Evolutionary conservation across 2,888 invertebrate genomes (phyloP).

Genomic region (Sphinx pinastri): DNA sequence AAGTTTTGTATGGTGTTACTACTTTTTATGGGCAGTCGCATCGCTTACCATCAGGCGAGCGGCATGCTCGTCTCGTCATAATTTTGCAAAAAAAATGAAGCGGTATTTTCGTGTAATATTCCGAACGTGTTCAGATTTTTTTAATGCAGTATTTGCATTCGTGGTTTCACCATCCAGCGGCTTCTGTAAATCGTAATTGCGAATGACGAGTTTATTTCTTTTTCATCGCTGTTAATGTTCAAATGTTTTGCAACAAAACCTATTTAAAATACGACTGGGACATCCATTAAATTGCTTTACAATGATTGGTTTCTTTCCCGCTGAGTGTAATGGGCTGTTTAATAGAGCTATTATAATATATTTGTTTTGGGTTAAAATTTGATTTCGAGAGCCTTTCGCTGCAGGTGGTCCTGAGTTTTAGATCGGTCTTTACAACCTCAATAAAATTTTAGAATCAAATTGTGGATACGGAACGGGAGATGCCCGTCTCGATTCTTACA

Average conservation of each 20-base stretch:
- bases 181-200: background rate
- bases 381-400: background rate
- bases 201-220: background rate
- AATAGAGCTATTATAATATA: slow-evolving; percentile 23
- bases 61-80: no score
- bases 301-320: slow-evolving; percentile 24
- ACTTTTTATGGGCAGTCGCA: no score
- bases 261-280: slow-evolving; percentile 8
- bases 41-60: no score
- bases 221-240: slow-evolving; percentile 1
- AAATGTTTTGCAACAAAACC: slow-evolving; percentile 28
- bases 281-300: slow-evolving; percentile 20
- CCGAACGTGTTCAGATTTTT: no score
- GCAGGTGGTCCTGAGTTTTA: slow-evolving; percentile 4
- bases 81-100: no score
- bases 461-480: background rate
- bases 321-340: slow-evolving; percentile 23
- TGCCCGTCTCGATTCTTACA: background rate
- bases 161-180: background rate
- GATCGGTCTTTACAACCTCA: background rate
- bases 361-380: slow-evolving; percentile 11
- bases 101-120: no score
- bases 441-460: background rate
- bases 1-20: no score
- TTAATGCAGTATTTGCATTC: background rate